Conservation (phyloP, 1,140 invertebrate genomes). For the Drosophila miranda region DNA sequence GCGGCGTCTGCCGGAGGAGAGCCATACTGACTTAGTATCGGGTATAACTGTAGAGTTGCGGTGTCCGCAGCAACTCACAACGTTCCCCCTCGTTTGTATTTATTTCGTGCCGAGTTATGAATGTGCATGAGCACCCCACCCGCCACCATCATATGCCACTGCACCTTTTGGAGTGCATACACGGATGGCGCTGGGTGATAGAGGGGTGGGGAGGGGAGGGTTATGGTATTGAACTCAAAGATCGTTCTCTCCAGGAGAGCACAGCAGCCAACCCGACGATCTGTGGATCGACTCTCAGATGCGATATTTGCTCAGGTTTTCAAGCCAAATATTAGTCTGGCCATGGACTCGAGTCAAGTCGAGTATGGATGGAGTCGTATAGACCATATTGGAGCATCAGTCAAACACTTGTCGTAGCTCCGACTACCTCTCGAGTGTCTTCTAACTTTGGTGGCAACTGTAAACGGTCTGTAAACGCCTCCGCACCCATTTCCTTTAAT, state of each 20-base stretch:
- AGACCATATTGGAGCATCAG: too few species aligned
- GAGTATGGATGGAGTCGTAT: not conserved
- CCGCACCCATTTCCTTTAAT: too few species aligned
- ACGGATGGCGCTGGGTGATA: not conserved
- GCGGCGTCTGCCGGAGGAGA: too few species aligned
- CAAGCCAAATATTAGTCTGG: constrained; percentile 3
- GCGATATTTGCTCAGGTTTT: constrained; percentile 6
- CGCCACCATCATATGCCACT: constrained; percentile 15
- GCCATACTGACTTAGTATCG: too few species aligned
- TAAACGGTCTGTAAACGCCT: too few species aligned
- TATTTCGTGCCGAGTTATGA: constrained; percentile 66
- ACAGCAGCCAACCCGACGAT: not conserved
- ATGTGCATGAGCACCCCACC: constrained; percentile 54
- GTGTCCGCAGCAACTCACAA: too few species aligned
- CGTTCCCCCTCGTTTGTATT: too few species aligned
- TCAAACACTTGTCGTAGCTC: constrained; percentile 18
- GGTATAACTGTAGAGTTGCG: too few species aligned
- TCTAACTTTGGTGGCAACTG: too few species aligned
- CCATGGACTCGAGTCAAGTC: not conserved
- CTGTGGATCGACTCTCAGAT: constrained; percentile 5
- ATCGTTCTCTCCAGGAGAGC: constrained; percentile 41
- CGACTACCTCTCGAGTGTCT: constrained; percentile 5
- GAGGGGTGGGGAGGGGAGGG: constrained; percentile 29
- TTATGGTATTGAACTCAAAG: constrained; percentile 62
- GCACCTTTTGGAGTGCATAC: too few species aligned